These are phyloP conservation scores for Pavo muticus DNA, from an alignment of 2,113 vertebrate genomes.

Conservation along the genomic window DNA sequence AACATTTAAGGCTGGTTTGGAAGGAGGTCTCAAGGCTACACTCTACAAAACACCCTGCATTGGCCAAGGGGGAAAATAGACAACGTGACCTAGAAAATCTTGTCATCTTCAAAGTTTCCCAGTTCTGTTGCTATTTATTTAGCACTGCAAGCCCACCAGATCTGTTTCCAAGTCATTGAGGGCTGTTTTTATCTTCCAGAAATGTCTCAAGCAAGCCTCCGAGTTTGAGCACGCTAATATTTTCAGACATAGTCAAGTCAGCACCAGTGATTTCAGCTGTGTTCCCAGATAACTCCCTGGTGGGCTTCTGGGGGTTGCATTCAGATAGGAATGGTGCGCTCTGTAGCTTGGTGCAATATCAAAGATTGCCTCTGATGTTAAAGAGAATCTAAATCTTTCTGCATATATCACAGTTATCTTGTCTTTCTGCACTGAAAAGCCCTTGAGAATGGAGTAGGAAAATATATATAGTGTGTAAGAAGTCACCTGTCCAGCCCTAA, in stretches of 20 bases:
- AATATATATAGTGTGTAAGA: not conserved
- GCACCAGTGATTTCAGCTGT: not conserved
- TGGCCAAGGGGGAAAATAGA: slow-evolving; percentile 33
- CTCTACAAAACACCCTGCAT: slow-evolving; percentile 39
- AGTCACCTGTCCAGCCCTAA: not conserved
- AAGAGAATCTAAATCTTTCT: not conserved
- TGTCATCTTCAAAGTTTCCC: slow-evolving; percentile 31
- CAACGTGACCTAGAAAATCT: slow-evolving; percentile 31
- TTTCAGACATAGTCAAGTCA: slow-evolving; percentile 27
- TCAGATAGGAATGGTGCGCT: not conserved
- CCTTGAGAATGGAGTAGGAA: not conserved
- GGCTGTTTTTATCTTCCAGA: slow-evolving; percentile 18
- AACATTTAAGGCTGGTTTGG: slow-evolving; percentile 35
- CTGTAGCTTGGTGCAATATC: not conserved
- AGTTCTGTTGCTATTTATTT: slow-evolving; percentile 49
- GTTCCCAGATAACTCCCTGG: not conserved
- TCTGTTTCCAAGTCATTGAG: not conserved
- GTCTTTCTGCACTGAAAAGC: not conserved
- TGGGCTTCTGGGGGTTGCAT: not conserved
- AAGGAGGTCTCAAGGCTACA: slow-evolving; percentile 41
- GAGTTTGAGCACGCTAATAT: not conserved
- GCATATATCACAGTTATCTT: not conserved
- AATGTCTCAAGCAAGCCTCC: slow-evolving; percentile 1
- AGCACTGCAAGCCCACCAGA: slow-evolving; percentile 37
- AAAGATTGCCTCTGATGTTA: not conserved